These are phyloP conservation scores for Nymphalis urticae DNA, from an alignment of 2,888 invertebrate species.

Conservation along the genomic window DNA sequence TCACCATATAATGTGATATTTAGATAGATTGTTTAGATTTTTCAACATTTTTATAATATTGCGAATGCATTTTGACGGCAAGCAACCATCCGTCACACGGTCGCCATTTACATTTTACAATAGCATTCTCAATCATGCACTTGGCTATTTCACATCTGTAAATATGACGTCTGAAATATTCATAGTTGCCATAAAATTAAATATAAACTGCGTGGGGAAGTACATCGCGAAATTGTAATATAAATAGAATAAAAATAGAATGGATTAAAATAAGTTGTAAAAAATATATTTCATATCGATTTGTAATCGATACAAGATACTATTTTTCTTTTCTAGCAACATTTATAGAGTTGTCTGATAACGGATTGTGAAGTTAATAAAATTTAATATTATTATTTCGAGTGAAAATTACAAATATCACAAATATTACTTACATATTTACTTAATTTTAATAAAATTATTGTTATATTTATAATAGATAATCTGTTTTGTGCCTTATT, in stretches of 20 bases:
- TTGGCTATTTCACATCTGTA: background rate
- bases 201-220: background rate
- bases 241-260: background rate
- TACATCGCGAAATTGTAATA: background rate
- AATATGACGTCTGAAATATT: constrained; percentile 2
- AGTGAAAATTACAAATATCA: no score
- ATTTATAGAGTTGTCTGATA: background rate
- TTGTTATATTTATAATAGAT: no score
- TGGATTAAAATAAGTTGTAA: background rate
- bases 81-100: constrained; percentile 64
- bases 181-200: background rate
- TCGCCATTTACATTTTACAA: constrained; percentile 66
- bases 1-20: constrained; percentile 46
- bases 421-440: no score
- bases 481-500: no score
- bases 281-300: background rate
- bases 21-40: constrained; percentile 44
- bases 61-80: constrained; percentile 66
- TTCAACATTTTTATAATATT: constrained; percentile 56
- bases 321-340: background rate
- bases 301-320: background rate
- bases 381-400: no score
- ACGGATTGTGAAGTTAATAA: no score
- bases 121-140: constrained; percentile 4
- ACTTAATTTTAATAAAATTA: no score